phyloP scores from a whole-genome alignment of 1,140 invertebrate species.

The Eupristina koningsbergeri region DNA sequence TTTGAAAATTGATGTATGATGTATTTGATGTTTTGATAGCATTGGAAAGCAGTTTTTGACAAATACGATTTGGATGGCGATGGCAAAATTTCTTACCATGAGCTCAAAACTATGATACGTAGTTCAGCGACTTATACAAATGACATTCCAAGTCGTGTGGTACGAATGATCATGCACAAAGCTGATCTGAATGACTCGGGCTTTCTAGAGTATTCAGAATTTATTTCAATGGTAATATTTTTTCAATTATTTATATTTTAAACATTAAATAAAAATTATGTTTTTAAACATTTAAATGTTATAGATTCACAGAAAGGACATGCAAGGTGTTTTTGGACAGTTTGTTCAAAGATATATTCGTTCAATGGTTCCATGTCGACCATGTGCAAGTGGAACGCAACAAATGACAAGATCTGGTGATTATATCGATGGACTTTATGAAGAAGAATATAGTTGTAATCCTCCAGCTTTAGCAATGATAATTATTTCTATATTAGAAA shows the following conservation, averaged over 20 bases:
- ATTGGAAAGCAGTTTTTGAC: conserved; percentile 72
- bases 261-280: neutral
- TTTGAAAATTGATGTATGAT: neutral
- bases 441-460: conserved; percentile 89
- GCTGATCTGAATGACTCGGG: conserved; percentile 83
- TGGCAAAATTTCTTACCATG: conserved; percentile 81
- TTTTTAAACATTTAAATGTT: conserved; percentile 29
- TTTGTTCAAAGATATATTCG: conserved; percentile 74
- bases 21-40: conserved; percentile 59
- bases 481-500: conserved; percentile 81
- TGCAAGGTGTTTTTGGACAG: conserved; percentile 77
- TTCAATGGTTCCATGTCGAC: conserved; percentile 72
- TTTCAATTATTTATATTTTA: neutral
- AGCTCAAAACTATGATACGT: conserved; percentile 80
- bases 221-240: conserved; percentile 82
- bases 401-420: conserved; percentile 65
- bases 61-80: conserved; percentile 85
- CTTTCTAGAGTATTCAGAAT: conserved; percentile 84
- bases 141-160: conserved; percentile 82
- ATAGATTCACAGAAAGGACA: conserved; percentile 75
- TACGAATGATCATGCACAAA: conserved; percentile 80
- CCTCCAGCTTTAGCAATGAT: conserved; percentile 92
- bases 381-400: conserved; percentile 44
- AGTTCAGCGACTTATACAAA: conserved; percentile 76
- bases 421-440: conserved; percentile 83